Conservation (phyloP, 2,113 vertebrate species). For the Lepisosteus osseus region DNA sequence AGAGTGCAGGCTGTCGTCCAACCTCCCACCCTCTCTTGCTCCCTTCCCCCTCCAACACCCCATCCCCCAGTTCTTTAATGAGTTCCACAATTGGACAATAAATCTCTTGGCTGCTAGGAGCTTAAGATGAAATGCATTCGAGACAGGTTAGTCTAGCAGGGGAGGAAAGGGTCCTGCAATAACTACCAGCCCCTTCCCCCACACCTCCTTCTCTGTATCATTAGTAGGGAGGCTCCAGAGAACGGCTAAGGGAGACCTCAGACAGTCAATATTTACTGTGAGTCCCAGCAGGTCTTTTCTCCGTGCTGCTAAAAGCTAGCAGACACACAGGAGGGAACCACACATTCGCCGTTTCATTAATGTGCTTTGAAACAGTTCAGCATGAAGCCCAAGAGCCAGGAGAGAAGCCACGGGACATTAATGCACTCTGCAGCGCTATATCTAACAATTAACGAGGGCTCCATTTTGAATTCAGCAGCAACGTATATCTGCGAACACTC, state of each 20-base stretch:
- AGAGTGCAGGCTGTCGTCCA: slow-evolving; percentile 1
- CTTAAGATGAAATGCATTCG: slow-evolving; percentile 7
- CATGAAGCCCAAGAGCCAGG: too few relatives aligned
- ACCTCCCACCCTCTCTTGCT: neutral
- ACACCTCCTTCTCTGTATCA: neutral
- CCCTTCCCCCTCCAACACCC: neutral
- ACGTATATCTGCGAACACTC: too few relatives aligned
- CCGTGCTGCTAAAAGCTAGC: neutral
- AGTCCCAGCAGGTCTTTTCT: neutral
- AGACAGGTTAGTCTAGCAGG: neutral
- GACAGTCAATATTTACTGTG: neutral
- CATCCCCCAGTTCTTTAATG: slow-evolving; percentile 21
- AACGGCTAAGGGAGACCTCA: neutral
- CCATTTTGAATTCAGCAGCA: too few relatives aligned
- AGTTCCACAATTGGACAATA: slow-evolving; percentile 21
- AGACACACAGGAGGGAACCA: neutral
- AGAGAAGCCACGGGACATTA: too few relatives aligned
- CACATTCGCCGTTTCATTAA: too few relatives aligned
- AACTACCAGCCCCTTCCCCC: too few relatives aligned
- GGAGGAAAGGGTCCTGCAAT: neutral
- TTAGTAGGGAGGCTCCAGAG: neutral
- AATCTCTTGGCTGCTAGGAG: neutral
- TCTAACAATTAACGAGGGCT: too few relatives aligned
- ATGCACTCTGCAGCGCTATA: too few relatives aligned
- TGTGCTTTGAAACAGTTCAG: too few relatives aligned